A percentile compares a stretch with the other conserved stretches of the same genome.
These are phyloP conservation scores for Bradypus variegatus DNA, from an alignment of 2,797 vertebrate species.

Conservation along the genomic window DNA sequence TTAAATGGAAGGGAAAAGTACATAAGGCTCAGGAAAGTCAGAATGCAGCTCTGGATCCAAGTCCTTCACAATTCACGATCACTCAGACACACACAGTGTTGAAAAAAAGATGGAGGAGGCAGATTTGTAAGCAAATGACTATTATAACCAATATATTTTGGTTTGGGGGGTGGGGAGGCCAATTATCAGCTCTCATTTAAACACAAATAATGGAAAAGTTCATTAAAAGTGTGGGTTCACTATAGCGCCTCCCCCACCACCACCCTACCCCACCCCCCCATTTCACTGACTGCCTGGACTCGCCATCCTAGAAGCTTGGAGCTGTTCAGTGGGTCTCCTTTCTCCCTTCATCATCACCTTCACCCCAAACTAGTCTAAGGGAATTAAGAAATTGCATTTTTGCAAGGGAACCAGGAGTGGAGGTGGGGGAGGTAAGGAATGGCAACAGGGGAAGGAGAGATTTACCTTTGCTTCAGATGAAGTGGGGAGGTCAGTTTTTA, in stretches of 20 bases:
- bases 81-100: not conserved
- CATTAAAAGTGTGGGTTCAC: not conserved
- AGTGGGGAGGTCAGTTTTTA: conserved; percentile 52
- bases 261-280: too few relatives aligned
- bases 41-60: not conserved
- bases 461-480: conserved; percentile 71
- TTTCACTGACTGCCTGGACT: too few relatives aligned
- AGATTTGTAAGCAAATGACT: not conserved
- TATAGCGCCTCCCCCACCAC: not conserved
- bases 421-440: too few relatives aligned
- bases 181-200: not conserved
- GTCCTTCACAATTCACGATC: not conserved
- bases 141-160: not conserved
- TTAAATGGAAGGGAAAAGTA: not conserved
- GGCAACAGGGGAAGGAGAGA: not conserved
- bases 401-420: not conserved
- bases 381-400: not conserved
- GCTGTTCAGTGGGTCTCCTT: not conserved
- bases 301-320: not conserved
- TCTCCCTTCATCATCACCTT: not conserved
- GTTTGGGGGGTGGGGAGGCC: too few relatives aligned
- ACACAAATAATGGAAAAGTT: not conserved
- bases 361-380: not conserved
- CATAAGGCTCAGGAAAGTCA: not conserved
- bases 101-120: not conserved